Percentiles rank a stretch among this genome's conserved stretches.
These are phyloP conservation scores for Hyphantria cunea DNA, from an alignment of 1,140 invertebrate genomes.

Conservation along the genomic window DNA sequence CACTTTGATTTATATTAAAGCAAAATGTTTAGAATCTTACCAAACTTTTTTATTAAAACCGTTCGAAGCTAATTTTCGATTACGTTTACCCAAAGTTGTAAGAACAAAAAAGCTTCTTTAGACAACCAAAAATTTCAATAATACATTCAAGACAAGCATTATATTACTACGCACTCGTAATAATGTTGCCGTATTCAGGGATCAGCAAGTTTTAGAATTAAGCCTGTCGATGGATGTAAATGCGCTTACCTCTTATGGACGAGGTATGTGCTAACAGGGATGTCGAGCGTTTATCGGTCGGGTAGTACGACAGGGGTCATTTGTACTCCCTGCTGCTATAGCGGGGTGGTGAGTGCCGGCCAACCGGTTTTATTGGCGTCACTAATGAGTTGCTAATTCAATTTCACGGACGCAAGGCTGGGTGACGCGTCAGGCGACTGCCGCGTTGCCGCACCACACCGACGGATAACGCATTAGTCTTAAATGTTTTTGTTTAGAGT, in stretches of 20 bases:
- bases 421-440: slow-evolving; percentile 28
- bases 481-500: neutral
- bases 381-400: slow-evolving; percentile 81
- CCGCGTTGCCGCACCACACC: neutral
- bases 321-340: neutral
- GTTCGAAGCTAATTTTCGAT: slow-evolving; percentile 1
- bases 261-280: slow-evolving; percentile 10
- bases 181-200: neutral
- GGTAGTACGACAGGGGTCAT: slow-evolving; percentile 17
- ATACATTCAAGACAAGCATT: slow-evolving; percentile 1
- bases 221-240: slow-evolving; percentile 10
- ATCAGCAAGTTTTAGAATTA: neutral
- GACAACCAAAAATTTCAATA: neutral
- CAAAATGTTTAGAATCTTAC: neutral
- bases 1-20: neutral
- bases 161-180: neutral
- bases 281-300: slow-evolving; percentile 11
- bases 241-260: slow-evolving; percentile 19
- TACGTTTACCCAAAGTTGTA: slow-evolving; percentile 3
- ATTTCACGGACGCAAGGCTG: slow-evolving; percentile 69
- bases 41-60: slow-evolving; percentile 15
- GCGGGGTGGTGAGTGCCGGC: slow-evolving; percentile 24
- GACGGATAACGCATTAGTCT: neutral
- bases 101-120: neutral
- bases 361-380: slow-evolving; percentile 73